These are phyloP conservation scores for Dasypus novemcinctus DNA, from an alignment of 2,113 vertebrate genomes.

Conservation along the genomic window DNA sequence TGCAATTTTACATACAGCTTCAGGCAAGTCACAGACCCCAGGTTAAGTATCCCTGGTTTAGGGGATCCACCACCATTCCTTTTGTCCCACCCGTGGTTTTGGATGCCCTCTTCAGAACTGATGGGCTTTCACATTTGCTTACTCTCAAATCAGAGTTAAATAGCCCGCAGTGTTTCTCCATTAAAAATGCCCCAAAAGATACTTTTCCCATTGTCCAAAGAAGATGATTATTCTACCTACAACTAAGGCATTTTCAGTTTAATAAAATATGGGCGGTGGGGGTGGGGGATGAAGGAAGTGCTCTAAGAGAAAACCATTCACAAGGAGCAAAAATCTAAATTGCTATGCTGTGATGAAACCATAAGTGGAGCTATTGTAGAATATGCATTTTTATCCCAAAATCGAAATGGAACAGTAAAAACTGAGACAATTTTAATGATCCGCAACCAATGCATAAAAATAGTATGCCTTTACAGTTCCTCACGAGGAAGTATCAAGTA, in stretches of 20 bases:
- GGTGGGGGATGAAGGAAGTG: too few species aligned
- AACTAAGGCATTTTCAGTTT: slow-evolving; percentile 33
- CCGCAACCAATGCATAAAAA: slow-evolving; percentile 7
- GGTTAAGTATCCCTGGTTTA: too few species aligned
- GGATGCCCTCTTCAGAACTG: neutral
- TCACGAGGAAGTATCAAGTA: neutral
- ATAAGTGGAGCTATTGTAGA: neutral
- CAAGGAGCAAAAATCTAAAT: slow-evolving; percentile 53
- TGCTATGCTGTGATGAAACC: slow-evolving; percentile 32
- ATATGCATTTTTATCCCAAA: slow-evolving; percentile 27
- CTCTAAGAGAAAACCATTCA: slow-evolving; percentile 50
- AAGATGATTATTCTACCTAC: slow-evolving; percentile 44
- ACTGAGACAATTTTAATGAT: slow-evolving; percentile 20
- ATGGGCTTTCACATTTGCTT: neutral
- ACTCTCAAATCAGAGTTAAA: neutral
- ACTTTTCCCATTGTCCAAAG: neutral
- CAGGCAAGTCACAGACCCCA: neutral
- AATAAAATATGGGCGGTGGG: neutral
- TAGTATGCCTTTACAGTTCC: neutral
- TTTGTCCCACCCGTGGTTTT: neutral
- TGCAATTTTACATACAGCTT: fast-evolving
- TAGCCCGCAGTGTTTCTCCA: neutral
- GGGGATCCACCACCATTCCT: neutral
- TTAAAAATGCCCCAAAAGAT: neutral
- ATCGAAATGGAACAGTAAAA: slow-evolving; percentile 49